Base-by-base conservation (phyloP, 2,888 invertebrate species). In the Ormyrus rosae region DNA sequence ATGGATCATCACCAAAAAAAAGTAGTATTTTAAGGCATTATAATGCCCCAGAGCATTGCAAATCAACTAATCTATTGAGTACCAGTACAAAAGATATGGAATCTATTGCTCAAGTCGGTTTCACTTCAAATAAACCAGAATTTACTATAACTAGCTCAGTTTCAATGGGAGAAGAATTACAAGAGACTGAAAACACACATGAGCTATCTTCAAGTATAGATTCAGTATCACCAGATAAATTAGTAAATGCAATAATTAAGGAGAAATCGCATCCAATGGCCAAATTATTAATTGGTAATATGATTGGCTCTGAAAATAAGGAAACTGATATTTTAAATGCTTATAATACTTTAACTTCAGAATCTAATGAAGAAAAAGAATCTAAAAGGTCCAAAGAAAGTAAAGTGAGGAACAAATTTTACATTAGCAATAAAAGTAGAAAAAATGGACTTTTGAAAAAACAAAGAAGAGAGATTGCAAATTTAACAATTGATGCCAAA, bases 401-500 rank as follows among this genome's bases (percentile, higher is more conserved):
- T 19, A 80, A 82, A 10, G 9, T 79, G 61, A 48, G 75, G 5
- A 79, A 73, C 19, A 82, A 81, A 10, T 82, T 82, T 64, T 81
- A 65, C 55, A 68, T 82, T 10, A 75, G 71, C 48, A 81, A 68
- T 60, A 79, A 74, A 61, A 11, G 71, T 5, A 65, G 68, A 50
- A 81, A 81, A 9, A 82, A 80, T 53, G 74, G 73, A 10, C 19
- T 82, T 5, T 80, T 84, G 11, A 87, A 84, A 56, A 89, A 87
- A 61, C 86, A 87, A 13, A 84, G 87, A 10, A 82, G 87, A 56
- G 90, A 90, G 80, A 85, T 90, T 8, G 86, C 88, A 2, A 90
- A 90, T 83, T 83, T 90, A 58, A 85, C 83, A 0, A 90, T 90
- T 68, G 88, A 90, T 60, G 89, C 88, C 0, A 90, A 89, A 78